phyloP scores from a whole-genome alignment of 2,113 vertebrate genomes.

The Campylomormyrus tamandua region DNA sequence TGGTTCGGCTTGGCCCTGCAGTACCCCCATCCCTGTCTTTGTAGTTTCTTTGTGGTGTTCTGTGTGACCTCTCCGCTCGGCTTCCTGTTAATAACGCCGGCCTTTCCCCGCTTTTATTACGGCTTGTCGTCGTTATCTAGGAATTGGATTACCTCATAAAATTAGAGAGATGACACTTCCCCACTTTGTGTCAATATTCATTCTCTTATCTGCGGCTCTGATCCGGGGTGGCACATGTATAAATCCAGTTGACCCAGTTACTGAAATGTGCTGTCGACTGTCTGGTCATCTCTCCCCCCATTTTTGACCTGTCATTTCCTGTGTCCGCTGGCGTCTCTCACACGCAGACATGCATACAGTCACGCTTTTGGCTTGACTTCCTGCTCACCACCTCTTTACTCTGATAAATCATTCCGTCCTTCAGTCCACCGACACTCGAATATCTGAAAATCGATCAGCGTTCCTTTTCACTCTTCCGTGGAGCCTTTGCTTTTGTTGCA shows the following conservation, averaged over 20 bases:
- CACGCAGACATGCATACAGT: not conserved
- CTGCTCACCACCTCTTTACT: not conserved
- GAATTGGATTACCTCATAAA: not conserved
- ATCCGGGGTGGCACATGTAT: not conserved
- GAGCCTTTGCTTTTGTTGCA: too few relatives aligned
- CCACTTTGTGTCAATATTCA: not conserved
- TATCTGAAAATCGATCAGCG: too few relatives aligned
- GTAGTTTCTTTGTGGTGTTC: not conserved
- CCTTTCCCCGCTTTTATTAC: not conserved
- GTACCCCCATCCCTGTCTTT: constrained; percentile 18
- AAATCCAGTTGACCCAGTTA: not conserved
- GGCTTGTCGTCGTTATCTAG: not conserved
- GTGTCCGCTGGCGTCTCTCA: not conserved
- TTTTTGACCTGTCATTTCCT: not conserved
- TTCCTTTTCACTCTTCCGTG: too few relatives aligned
- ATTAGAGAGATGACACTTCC: not conserved
- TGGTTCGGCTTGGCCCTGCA: constrained; percentile 55
- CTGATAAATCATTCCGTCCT: not conserved
- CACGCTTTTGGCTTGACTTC: not conserved
- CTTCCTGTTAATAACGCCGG: not conserved
- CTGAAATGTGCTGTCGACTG: not conserved
- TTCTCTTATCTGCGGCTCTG: not conserved
- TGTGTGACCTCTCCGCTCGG: not conserved
- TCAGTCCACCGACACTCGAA: too few relatives aligned
- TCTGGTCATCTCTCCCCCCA: not conserved